Percentiles rank a stretch among this genome's conserved stretches.
Evolutionary conservation across 2,797 vertebrate genomes (phyloP).

Genomic region (Amblyraja radiata): DNA sequence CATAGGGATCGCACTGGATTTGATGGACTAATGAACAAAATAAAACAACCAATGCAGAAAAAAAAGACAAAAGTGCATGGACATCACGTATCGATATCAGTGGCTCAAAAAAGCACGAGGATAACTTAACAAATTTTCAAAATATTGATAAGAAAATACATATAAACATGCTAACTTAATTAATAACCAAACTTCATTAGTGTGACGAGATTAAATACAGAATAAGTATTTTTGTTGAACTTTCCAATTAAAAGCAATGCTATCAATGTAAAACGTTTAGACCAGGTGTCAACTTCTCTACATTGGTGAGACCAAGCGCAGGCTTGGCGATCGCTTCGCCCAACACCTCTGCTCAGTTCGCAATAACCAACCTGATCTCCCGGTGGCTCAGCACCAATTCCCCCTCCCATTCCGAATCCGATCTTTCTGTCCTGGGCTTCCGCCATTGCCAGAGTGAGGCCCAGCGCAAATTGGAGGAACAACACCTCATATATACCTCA

Average conservation of each 20-base stretch:
- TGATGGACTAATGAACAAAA: background rate
- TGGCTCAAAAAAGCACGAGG: background rate
- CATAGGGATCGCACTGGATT: background rate
- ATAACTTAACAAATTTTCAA: background rate
- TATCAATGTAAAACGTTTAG: background rate
- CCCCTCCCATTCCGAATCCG: too few relatives aligned
- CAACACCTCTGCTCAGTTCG: too few relatives aligned
- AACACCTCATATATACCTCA: too few relatives aligned
- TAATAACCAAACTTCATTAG: background rate
- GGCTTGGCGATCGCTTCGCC: too few relatives aligned
- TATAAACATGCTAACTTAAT: background rate
- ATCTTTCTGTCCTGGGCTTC: too few relatives aligned
- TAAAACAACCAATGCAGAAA: background rate
- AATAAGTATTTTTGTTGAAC: background rate
- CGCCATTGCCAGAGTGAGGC: too few relatives aligned
- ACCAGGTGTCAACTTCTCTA: too few relatives aligned
- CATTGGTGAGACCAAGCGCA: too few relatives aligned
- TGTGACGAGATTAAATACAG: background rate
- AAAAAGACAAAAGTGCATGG: background rate
- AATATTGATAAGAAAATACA: background rate
- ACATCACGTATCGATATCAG: background rate
- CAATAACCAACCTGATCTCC: too few relatives aligned
- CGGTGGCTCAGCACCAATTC: too few relatives aligned
- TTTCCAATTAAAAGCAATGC: background rate
- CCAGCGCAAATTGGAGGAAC: too few relatives aligned